A percentile compares a stretch with the other conserved stretches of the same genome.
These are phyloP conservation scores for Aphodius sticticus DNA, from an alignment of 2,888 invertebrate species.

Conservation along the genomic window DNA sequence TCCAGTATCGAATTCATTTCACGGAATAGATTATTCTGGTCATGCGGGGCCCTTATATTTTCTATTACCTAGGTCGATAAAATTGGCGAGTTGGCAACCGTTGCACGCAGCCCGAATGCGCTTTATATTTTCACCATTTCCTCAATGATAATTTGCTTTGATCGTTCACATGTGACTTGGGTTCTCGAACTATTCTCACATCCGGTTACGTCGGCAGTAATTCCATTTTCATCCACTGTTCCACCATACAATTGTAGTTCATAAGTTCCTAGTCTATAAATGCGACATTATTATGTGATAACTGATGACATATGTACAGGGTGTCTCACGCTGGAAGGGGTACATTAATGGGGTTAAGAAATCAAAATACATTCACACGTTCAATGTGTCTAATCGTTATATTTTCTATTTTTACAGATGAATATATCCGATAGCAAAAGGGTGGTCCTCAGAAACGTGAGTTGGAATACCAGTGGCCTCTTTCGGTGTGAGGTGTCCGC, in stretches of 20 bases:
- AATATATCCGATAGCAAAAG: conserved; percentile 73
- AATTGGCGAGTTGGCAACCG: conserved; percentile 45
- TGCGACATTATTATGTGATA: too few species aligned
- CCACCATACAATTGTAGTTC: too few species aligned
- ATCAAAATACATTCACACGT: too few species aligned
- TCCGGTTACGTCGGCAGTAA: neutral
- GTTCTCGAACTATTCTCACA: conserved; percentile 4
- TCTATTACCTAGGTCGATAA: conserved; percentile 33
- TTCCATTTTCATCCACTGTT: too few species aligned
- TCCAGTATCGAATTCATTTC: conserved; percentile 30
- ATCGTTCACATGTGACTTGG: conserved; percentile 55
- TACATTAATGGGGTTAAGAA: too few species aligned
- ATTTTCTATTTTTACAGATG: conserved; percentile 62
- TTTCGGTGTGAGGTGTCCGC: conserved; percentile 82
- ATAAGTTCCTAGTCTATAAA: too few species aligned
- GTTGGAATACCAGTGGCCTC: conserved; percentile 74
- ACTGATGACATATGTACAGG: too few species aligned
- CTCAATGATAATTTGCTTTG: conserved; percentile 54
- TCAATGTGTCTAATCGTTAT: neutral
- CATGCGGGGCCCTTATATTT: conserved; percentile 31
- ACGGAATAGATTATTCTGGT: conserved; percentile 25
- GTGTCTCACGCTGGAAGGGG: too few species aligned
- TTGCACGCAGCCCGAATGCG: conserved; percentile 48
- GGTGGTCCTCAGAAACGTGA: conserved; percentile 72
- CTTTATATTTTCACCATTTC: conserved; percentile 53